Base-by-base conservation (phyloP, 2,113 vertebrate genomes). In the Cyanoderma ruficeps region DNA sequence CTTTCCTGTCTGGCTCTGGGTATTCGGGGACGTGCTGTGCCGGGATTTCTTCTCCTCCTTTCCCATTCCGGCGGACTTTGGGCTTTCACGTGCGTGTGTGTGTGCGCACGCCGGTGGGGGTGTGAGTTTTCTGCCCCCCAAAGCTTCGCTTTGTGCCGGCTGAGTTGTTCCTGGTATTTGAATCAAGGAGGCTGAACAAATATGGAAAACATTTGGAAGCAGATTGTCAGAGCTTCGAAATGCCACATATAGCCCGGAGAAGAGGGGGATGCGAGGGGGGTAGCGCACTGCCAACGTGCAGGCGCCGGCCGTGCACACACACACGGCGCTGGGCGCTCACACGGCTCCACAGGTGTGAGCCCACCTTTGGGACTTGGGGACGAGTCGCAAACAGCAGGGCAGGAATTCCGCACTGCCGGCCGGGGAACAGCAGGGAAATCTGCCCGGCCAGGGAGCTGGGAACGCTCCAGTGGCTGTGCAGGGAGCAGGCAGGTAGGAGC, bases 131-230 rank as follows among this genome's bases (percentile, higher is more conserved):
- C 55, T 71, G 67, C 65, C 96, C 97, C 94, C 94, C 67, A 39
- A 75, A 93, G 93, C 91, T 85, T 78, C 50, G 92, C 97, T 69
- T 90, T 90, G 96, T 93, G 97, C 95, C 92, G 98, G 90, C 95
- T 41, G 97, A 94, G 91, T 95, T 72, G 52, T 93, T 94, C 92
- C 97, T 94, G 98, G 98, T 98, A 97, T 98, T 98, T 98, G 98
- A 98, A 97, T 97, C 97, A 94, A 97, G 97, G 97, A 98, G 98
- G 97, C 98, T 99, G 99, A 98, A 99, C 99, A 99, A 99, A 99
- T 99, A 99, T 99, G 99, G 99, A 99, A 99, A 99, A 98, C 98
- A 98, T 99, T 98, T 98, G 98, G 98, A 98, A 98, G 98, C 95
- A 91, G 98, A 98, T 98, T 97, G 97, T 96, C 92, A 41, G 97